Base-by-base conservation (phyloP, 2,797 vertebrate genomes). In the Taenioides sp. region DNA sequence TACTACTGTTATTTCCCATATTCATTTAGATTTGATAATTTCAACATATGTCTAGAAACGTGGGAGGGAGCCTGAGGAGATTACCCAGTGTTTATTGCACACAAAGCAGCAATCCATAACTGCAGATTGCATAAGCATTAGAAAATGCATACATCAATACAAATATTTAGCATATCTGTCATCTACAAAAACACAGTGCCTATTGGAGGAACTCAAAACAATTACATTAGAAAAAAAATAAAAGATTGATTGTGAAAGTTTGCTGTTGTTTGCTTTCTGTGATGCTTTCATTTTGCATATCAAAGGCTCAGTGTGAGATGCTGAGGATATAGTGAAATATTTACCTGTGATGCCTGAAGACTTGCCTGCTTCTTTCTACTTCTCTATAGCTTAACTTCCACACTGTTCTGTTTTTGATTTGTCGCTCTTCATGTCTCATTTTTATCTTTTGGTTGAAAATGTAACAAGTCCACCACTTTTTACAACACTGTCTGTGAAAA, bases 301-400 rank as follows among this genome's bases (percentile, higher is more conserved):
- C 74, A 90, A 88, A 88, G 73, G 70, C 63, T 66, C 1, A 6
- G 57, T 37, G 31, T 80, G 71, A 80, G 74, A 84, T 84, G 66
- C 73, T 80, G 79, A 80, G 80, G 79, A 82, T 82, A 73, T 69
- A 54, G 75, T 82, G 76, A 83, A 88, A 84, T 79, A 86, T 86
- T 83, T 79, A 84, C 76, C 78, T 80, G 74, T 81, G 78, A 85
- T 76, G 80, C 73, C 70, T 81, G 72, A 77, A 82, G 74, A 81
- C 75, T 73, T 20, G 34, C 12, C 43, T 47, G 17, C 52, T 64
- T 28, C 28, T 65, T 68, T 72, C 34, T 71, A 71, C 55, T 62
- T 6, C 65, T 69, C 63, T 75, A 60, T 54, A 49, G 50, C 65
- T 27, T 67, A 31, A 52, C 71, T 75, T 76, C 47, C 34, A 22